A percentile compares a stretch with the other conserved stretches of the same genome.
phyloP scores from a whole-genome alignment of 2,113 vertebrate genomes.

The Isichthys henryi region DNA sequence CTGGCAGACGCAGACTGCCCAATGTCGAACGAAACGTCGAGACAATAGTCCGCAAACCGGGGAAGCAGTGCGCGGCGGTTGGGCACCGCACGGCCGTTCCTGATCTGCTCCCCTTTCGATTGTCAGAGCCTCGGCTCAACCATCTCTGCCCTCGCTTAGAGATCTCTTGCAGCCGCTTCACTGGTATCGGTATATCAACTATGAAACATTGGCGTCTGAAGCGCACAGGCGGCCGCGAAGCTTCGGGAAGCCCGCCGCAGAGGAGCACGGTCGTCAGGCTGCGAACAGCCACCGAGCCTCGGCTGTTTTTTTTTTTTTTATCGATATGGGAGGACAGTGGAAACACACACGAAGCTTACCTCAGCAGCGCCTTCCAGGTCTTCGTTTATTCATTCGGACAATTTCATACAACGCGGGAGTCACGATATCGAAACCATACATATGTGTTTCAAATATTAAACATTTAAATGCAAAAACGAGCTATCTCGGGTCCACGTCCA shows the following conservation, averaged over 20 bases:
- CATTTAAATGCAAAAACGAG: conserved; percentile 50
- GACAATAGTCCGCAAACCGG: conserved; percentile 36
- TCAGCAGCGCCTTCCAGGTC: conserved; percentile 33
- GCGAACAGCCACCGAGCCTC: conserved; percentile 16
- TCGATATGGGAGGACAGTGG: conserved; percentile 5
- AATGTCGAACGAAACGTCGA: conserved; percentile 28
- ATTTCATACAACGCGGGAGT: conserved; percentile 17
- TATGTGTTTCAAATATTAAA: conserved; percentile 32
- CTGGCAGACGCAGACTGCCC: conserved; percentile 26
- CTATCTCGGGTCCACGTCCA: conserved; percentile 52
- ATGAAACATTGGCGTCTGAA: neutral
- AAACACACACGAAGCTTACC: conserved; percentile 49
- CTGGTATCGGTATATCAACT: neutral
- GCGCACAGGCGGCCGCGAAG: neutral
- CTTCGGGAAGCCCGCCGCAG: neutral
- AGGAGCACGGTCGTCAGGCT: neutral
- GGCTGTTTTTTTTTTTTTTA: conserved; percentile 44
- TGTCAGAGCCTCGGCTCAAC: conserved; percentile 29
- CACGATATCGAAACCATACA: conserved; percentile 31
- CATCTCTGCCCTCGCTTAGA: neutral
- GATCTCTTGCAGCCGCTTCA: neutral
- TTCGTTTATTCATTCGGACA: conserved; percentile 38
- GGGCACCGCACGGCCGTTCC: neutral
- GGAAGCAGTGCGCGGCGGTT: neutral
- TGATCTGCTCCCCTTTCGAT: neutral